A percentile compares a stretch with the other conserved stretches of the same genome.
Conservation (phyloP, 2,113 vertebrate species). For the Halcyon malimbica region DNA sequence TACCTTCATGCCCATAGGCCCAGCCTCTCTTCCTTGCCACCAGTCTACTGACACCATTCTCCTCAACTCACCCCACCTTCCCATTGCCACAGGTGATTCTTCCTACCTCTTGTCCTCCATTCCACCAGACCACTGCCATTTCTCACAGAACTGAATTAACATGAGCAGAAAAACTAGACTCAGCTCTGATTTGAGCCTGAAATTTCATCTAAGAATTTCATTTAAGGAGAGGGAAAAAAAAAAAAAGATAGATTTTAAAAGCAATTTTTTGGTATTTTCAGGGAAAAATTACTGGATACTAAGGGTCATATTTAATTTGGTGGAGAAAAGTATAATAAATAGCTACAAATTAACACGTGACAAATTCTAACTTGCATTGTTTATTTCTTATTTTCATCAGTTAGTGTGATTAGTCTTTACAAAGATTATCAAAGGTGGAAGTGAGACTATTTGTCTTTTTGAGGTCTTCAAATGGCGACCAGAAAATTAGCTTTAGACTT, state of each 20-base stretch:
- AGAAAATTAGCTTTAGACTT: not conserved
- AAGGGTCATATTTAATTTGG: not conserved
- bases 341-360: not conserved
- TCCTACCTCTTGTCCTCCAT: not conserved
- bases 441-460: not conserved
- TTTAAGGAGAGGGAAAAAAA: not conserved
- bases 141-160: not conserved
- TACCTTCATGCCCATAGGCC: not conserved
- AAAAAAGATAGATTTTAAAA: not conserved
- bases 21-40: not conserved
- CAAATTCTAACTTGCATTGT: not conserved
- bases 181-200: not conserved
- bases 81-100: not conserved
- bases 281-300: not conserved
- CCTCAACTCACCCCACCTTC: not conserved
- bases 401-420: not conserved
- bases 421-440: not conserved
- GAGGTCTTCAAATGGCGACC: not conserved
- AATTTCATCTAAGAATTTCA: not conserved
- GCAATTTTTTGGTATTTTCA: not conserved
- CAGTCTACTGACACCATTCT: not conserved
- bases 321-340: not conserved
- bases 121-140: not conserved
- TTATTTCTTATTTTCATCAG: not conserved
- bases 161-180: not conserved